These are phyloP conservation scores for Champsocephalus esox DNA, from an alignment of 2,797 vertebrate species.

Conservation along the genomic window DNA sequence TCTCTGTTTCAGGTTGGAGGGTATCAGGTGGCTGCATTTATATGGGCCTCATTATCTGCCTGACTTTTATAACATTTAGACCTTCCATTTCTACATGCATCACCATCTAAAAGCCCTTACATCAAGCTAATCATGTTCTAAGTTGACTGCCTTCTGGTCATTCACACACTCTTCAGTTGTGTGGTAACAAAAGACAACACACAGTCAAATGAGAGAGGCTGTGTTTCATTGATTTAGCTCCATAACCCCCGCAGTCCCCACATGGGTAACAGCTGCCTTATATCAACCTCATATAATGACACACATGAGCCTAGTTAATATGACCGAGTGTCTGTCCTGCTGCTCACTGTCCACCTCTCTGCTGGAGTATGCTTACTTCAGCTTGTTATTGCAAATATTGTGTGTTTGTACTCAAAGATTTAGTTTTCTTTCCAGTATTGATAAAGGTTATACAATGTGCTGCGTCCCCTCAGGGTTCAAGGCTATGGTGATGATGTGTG, in stretches of 20 bases:
- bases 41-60: slow-evolving; percentile 30
- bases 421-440: neutral
- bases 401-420: neutral
- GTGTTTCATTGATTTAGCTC: slow-evolving; percentile 13
- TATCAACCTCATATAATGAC: slow-evolving; percentile 56
- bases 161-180: slow-evolving; percentile 9
- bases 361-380: neutral
- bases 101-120: slow-evolving; percentile 10
- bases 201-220: neutral
- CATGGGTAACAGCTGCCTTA: slow-evolving; percentile 55
- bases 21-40: slow-evolving; percentile 45
- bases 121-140: slow-evolving; percentile 14
- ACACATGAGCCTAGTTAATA: slow-evolving; percentile 58
- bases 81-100: neutral
- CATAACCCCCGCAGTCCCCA: slow-evolving; percentile 13
- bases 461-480: neutral
- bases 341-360: slow-evolving; percentile 15
- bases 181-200: slow-evolving; percentile 9
- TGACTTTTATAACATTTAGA: slow-evolving; percentile 13
- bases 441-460: neutral
- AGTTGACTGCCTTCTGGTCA: neutral
- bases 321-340: slow-evolving; percentile 24
- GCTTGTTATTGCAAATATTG: neutral
- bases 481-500: neutral
- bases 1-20: slow-evolving; percentile 28